Conservation (phyloP, 2,113 vertebrate species). For the Dasyurus viverrinus region DNA sequence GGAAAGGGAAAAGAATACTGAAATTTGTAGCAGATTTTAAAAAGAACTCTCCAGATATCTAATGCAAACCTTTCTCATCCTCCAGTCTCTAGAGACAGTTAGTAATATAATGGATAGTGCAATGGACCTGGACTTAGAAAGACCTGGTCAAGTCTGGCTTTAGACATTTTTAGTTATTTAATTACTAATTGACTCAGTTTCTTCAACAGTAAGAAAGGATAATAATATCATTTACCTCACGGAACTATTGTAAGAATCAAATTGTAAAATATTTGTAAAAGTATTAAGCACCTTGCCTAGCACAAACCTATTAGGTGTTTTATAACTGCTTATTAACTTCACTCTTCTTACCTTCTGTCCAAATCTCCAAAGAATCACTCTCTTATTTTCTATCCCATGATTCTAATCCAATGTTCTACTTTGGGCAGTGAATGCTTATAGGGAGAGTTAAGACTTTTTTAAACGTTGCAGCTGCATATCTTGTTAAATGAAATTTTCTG, state of each 20-base stretch:
- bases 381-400: background rate
- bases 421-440: background rate
- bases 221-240: background rate
- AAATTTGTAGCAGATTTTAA: background rate
- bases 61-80: background rate
- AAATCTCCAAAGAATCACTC: background rate
- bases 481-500: background rate
- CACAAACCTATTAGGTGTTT: background rate
- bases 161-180: background rate
- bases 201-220: background rate
- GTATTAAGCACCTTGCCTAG: background rate
- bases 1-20: background rate
- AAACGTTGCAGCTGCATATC: background rate
- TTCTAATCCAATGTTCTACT: background rate
- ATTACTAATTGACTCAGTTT: background rate
- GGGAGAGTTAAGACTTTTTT: background rate
- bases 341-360: background rate
- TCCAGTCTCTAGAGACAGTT: background rate
- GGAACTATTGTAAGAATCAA: background rate
- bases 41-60: background rate
- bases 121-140: background rate
- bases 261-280: background rate
- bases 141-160: background rate
- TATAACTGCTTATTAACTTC: background rate
- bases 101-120: background rate